A percentile compares a stretch with the other conserved stretches of the same genome.
phyloP scores from a whole-genome alignment of 2,888 invertebrate species.

The Parochlus steinenii region DNA sequence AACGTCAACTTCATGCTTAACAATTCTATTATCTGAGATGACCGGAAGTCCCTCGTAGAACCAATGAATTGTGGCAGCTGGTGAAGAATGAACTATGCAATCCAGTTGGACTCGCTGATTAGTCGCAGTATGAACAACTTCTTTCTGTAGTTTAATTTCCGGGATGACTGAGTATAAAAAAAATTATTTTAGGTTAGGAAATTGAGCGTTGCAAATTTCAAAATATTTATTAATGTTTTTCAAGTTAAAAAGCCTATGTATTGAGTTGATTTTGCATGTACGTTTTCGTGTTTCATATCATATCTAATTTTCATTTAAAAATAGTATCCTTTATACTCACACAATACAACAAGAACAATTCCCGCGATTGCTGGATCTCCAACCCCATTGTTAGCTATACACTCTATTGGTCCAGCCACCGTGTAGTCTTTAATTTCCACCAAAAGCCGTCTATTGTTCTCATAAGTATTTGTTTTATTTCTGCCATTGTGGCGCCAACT shows the following conservation, averaged over 20 bases:
- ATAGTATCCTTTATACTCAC: constrained; percentile 34
- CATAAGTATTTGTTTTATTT: constrained; percentile 17
- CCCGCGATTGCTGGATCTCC: constrained; percentile 51
- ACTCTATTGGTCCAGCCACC: constrained; percentile 56
- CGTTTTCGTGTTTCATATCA: constrained; percentile 6
- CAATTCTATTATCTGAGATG: constrained; percentile 25
- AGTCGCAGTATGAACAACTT: constrained; percentile 58
- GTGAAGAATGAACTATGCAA: constrained; percentile 51
- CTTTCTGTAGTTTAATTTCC: constrained; percentile 43
- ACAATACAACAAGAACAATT: constrained; percentile 52
- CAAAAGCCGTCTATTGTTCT: constrained; percentile 23
- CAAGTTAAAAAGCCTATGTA: too few species aligned
- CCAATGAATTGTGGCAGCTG: constrained; percentile 52
- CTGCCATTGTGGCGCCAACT: constrained; percentile 46
- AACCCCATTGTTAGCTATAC: constrained; percentile 55
- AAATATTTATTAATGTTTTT: too few species aligned
- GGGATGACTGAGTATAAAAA: constrained; percentile 46
- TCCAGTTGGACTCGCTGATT: constrained; percentile 51
- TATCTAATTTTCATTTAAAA: constrained; percentile 6
- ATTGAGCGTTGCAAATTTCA: neutral
- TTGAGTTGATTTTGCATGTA: too few species aligned
- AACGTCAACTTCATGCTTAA: constrained; percentile 30
- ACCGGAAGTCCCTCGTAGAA: constrained; percentile 42
- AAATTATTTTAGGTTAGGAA: constrained; percentile 12
- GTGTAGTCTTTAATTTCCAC: constrained; percentile 35